Conservation (phyloP, 2,797 vertebrate species). For the Syndactyla subalaris region DNA sequence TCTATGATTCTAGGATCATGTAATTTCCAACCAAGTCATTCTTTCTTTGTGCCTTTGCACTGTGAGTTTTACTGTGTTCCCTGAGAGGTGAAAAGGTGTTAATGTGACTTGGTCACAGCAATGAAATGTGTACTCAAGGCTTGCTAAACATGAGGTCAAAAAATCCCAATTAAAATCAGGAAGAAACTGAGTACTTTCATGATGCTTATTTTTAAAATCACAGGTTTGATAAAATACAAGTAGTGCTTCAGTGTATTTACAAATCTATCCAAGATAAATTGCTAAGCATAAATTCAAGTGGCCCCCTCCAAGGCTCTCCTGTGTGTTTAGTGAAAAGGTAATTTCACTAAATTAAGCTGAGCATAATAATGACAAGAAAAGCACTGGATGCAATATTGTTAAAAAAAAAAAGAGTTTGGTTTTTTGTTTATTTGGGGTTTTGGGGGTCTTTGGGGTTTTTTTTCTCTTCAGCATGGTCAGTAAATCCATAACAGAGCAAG, state of each 20-base stretch:
- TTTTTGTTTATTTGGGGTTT: no score
- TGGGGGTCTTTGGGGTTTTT: neutral
- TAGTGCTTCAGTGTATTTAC: neutral
- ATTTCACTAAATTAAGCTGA: neutral
- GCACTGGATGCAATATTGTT: neutral
- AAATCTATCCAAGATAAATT: neutral
- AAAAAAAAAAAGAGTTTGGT: neutral
- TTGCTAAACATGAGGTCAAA: neutral
- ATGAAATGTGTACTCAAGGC: neutral
- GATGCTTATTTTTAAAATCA: neutral
- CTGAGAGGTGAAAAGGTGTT: neutral
- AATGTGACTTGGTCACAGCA: neutral
- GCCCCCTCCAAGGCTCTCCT: neutral
- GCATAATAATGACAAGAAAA: neutral
- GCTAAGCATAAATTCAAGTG: neutral
- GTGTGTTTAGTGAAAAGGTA: neutral
- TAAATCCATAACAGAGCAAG: neutral
- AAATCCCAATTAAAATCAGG: neutral
- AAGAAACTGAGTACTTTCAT: neutral
- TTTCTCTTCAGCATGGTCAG: neutral
- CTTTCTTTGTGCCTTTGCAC: neutral
- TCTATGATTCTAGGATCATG: neutral
- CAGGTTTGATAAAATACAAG: neutral
- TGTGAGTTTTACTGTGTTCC: neutral
- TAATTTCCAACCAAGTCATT: neutral